A percentile compares a stretch with the other conserved stretches of the same genome.
These are phyloP conservation scores for Hanleya hanleyi DNA, from an alignment of 2,888 invertebrate species.

Conservation along the genomic window DNA sequence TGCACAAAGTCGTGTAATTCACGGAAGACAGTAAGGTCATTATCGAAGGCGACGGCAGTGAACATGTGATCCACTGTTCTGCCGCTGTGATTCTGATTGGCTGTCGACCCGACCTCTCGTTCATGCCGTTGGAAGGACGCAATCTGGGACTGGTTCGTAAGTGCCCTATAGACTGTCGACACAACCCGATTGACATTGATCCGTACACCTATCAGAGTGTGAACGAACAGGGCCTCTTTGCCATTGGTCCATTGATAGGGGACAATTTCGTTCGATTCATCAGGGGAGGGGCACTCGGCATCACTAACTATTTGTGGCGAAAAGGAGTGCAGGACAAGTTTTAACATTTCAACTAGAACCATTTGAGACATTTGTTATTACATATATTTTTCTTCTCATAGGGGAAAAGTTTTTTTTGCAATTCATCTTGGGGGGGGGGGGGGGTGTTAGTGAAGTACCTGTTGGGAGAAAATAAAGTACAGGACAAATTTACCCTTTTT, in stretches of 20 bases:
- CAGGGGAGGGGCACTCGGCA: conserved; percentile 73
- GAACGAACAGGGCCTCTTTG: conserved; percentile 84
- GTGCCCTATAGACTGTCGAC: conserved; percentile 83
- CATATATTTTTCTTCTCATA: too few relatives aligned
- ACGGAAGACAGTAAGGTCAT: conserved; percentile 68
- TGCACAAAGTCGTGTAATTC: conserved; percentile 78
- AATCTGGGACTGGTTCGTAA: conserved; percentile 80
- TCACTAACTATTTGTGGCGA: conserved; percentile 61
- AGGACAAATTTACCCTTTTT: too few relatives aligned
- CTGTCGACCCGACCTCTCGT: conserved; percentile 86
- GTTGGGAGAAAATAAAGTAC: too few relatives aligned
- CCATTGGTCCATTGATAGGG: conserved; percentile 90
- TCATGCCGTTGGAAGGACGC: conserved; percentile 78
- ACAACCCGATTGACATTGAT: conserved; percentile 86
- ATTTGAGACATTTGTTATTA: too few relatives aligned
- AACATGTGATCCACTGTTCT: conserved; percentile 77
- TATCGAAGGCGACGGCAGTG: conserved; percentile 38
- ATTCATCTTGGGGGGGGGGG: too few relatives aligned
- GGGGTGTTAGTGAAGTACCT: too few relatives aligned
- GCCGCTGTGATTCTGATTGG: conserved; percentile 86
- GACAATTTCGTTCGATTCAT: conserved; percentile 90
- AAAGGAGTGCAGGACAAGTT: conserved; percentile 14
- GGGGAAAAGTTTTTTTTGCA: too few relatives aligned
- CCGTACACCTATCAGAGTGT: conserved; percentile 83
- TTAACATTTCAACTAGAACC: too few relatives aligned